phyloP scores from a whole-genome alignment of 2,113 vertebrate species.

The Cryptotis parvus region DNA sequence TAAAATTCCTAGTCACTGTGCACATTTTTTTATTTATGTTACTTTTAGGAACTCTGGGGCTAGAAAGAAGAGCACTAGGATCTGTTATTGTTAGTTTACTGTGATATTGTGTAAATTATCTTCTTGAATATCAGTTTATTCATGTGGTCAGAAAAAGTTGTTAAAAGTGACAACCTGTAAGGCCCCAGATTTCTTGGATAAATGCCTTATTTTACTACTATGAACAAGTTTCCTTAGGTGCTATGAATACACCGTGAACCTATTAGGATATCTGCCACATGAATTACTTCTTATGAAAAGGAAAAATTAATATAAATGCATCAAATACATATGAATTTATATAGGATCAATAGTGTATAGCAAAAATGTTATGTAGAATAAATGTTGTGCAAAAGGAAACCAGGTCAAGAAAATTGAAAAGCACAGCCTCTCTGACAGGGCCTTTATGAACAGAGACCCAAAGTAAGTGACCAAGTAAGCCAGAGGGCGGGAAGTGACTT shows the following conservation, averaged over 20 bases:
- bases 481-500: neutral
- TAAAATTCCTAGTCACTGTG: neutral
- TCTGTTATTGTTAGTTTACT: neutral
- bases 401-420: neutral
- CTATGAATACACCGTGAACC: neutral
- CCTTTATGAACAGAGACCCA: neutral
- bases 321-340: neutral
- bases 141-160: neutral
- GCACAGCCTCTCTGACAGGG: neutral
- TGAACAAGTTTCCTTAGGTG: neutral
- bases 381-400: neutral
- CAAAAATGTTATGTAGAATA: neutral
- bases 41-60: neutral
- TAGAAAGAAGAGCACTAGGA: neutral
- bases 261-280: neutral
- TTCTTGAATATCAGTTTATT: neutral
- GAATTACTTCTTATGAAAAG: neutral
- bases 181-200: neutral
- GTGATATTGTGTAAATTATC: neutral
- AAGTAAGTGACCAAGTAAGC: neutral
- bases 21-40: slow-evolving; percentile 43
- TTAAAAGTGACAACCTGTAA: neutral
- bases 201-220: neutral
- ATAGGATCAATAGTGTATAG: neutral
- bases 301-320: neutral